Base-by-base conservation (phyloP, 2,113 vertebrate genomes). In the Malurus elegans region DNA sequence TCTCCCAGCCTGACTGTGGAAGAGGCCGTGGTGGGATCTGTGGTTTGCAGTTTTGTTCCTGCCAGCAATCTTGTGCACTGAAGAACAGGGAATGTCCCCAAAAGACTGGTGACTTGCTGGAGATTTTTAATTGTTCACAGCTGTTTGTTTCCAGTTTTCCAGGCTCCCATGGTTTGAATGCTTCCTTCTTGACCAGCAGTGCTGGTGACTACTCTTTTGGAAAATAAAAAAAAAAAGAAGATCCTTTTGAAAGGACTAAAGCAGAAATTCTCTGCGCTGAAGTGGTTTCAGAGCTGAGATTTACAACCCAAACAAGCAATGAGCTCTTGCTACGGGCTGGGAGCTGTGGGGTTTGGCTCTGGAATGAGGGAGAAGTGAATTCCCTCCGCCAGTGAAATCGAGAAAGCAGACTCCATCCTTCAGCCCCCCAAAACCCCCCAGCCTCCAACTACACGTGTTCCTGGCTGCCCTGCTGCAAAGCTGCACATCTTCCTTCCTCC, bases 401-500 rank as follows among this genome's bases (percentile, higher is more conserved):
- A 86, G 83, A 14, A 57, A 93, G 81, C 60, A 82, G 87, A 94
- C n/a, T 21, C 84, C 78, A 88, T n/a, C 54, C 44, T 38, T 38
- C 69, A 74, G 73, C 69, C 76, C 48, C 47, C 2, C 71, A 78
- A 78, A 74, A 61, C 61, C 76, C 69, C 76, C 73, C 73, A 84
- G 69, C 86, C 91, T 72, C 84, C 65, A 85, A 89, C 47, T 58
- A 79, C 21, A 24, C 6, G 8, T 4, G 1, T 60, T 86, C 10
- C 70, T 56, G n/a, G 66, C 64, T 90, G 74, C 90, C 90, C 90
- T 86, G 87, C 91, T 69, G 81, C 3, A 14, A 29, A 87, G 71
- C 79, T 83, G 90, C 2, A 8, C 67, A 40, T 65, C 80, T 76
- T 94, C 85, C 80, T 18, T 82, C 96, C 95, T 91, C 93, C 94